Conservation (phyloP, 2,888 invertebrate genomes). For the Drosophila fungiperda region DNA sequence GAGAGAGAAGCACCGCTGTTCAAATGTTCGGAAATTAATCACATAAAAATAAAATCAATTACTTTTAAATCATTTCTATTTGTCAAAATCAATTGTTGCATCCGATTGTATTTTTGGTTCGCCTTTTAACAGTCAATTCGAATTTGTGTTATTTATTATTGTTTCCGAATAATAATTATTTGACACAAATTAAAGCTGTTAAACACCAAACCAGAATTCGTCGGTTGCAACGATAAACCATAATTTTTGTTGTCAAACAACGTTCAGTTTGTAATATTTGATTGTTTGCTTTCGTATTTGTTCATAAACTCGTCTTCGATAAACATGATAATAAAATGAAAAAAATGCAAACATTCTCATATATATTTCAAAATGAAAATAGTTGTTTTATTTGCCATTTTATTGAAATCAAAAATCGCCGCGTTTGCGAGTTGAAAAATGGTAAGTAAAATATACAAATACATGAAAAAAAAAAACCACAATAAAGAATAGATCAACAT, state of each 20-base stretch:
- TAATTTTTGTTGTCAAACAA: conserved; percentile 70
- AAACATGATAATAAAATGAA: conserved; percentile 5
- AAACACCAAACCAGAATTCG: not conserved
- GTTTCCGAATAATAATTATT: conserved; percentile 2
- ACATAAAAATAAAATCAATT: not conserved
- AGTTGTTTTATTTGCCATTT: conserved; percentile 76
- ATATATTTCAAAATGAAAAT: conserved; percentile 28
- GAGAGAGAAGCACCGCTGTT: conserved; percentile 37
- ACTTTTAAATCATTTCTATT: conserved; percentile 17
- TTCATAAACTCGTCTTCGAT: conserved; percentile 35
- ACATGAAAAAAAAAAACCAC: conserved; percentile 18
- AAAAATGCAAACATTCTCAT: conserved; percentile 53
- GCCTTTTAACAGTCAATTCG: not conserved
- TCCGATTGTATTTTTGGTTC: conserved; percentile 14
- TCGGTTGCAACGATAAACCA: conserved; percentile 29
- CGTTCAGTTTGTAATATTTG: conserved; percentile 50
- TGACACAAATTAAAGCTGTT: not conserved
- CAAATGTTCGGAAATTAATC: conserved; percentile 37
- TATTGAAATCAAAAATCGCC: conserved; percentile 38
- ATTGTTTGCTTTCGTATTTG: conserved; percentile 65
- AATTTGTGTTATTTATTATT: conserved; percentile 8
- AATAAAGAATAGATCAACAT: conserved; percentile 33
- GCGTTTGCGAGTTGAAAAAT: conserved; percentile 55
- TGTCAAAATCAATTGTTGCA: conserved; percentile 38
- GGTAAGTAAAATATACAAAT: conserved; percentile 63